Percentiles rank a stretch among this genome's conserved stretches.
Conservation (phyloP, 2,113 vertebrate species). For the Vulpes ferrilata region DNA sequence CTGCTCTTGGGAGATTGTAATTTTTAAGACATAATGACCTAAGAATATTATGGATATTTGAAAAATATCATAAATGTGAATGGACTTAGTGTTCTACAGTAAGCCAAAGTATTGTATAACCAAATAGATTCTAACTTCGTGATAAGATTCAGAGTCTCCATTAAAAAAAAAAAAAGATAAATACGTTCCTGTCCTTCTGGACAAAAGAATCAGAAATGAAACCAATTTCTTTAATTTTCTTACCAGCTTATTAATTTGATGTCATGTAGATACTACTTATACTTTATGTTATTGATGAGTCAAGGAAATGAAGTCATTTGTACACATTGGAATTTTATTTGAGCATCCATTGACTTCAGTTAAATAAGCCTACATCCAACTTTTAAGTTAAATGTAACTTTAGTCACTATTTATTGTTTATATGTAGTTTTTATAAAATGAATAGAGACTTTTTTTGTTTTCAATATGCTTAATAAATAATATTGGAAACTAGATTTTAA, state of each 20-base stretch:
- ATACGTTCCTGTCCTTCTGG: neutral
- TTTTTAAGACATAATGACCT: neutral
- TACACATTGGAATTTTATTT: neutral
- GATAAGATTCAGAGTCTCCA: neutral
- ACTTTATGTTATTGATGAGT: neutral
- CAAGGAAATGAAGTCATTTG: neutral
- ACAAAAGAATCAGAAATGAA: neutral
- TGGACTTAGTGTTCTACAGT: neutral
- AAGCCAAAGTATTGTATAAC: neutral
- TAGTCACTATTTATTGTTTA: neutral
- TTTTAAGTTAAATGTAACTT: conserved; percentile 35
- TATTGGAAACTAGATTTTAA: neutral
- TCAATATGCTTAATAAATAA: neutral
- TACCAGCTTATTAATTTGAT: neutral
- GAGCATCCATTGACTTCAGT: neutral
- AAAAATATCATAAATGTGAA: neutral
- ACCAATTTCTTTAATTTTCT: neutral
- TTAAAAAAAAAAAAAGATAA: neutral
- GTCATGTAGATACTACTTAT: neutral
- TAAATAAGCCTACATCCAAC: neutral
- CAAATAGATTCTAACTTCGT: neutral
- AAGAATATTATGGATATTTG: neutral
- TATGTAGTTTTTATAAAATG: neutral
- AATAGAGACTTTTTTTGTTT: neutral
- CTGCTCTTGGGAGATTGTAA: neutral